Base-by-base conservation (phyloP, 2,797 vertebrate species). In the Tadarida brasiliensis region DNA sequence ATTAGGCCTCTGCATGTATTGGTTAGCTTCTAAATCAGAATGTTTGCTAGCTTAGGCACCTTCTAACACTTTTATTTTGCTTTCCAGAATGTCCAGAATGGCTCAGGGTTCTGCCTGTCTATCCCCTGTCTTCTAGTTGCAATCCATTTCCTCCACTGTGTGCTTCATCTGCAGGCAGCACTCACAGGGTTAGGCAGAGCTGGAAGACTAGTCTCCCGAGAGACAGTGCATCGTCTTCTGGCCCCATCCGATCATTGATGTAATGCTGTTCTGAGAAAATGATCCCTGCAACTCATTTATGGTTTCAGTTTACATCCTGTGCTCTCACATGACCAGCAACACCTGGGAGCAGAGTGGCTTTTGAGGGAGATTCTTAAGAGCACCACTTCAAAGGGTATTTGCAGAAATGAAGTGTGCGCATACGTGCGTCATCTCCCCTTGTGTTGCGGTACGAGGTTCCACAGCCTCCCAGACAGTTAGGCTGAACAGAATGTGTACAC, bases 251-350 rank as follows among this genome's bases (percentile, higher is more conserved):
- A 87, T 61, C 39, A 91, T 96, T 92, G 93, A 90, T 95, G 84
- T 93, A 89, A 93, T 94, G 78, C 78, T 96, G 87, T 93, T 96
- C 22, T 28, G 92, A 94, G 89, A 96, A 96, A 96, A 92, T 67
- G 73, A 96, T 83, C 90, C 94, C 90, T 91, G 90, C 80, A 73
- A 59, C 73, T 96, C 94, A 88, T 95, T 96, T 96, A 94, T 86
- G 82, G 93, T 96, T 94, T 95, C 85, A 71, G 28, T 92, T 97
- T 94, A 81, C 87, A 51, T 92, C 24, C 92, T 88, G 76, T 39
- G 22, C 68, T 86, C 85, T 92, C 68, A 54, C n/a, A 12, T 57
- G 70, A 83, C 82, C 57, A 63, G 47, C 47, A 85, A 85, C 68
- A 96, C 96, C 94, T 97, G 90, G 82, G 82, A 92, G 73, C 85